Evolutionary conservation across 2,888 invertebrate species (phyloP), one percentile per base, ranked within the genome.

Genomic region (Periphyllus acericola): DNA sequence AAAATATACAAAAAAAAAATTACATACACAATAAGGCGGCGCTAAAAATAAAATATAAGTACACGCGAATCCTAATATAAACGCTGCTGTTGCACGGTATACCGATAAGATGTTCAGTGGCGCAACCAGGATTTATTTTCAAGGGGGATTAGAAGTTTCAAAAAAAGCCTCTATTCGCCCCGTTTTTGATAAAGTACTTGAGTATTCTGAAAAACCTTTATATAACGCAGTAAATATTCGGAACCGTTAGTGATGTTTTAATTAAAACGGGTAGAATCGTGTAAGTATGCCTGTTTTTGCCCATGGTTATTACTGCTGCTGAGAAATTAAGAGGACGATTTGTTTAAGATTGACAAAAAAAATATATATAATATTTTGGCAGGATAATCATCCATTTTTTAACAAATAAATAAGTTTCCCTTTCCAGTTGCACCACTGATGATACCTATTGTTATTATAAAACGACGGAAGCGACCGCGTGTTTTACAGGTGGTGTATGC

Each of bases 1-100:
- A 72, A 83, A 72, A 55, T 11, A 72, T 52, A 72, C 52, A 78
- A 81, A 68, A 81, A 34, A 29, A 68, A 68, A 81, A 68, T 21
- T 40, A 68, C 29, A 81, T 46, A 68, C 8, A 79, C 55, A 55
- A 55, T 55, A 55, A 80, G 60, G 55, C 60, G 17, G 34, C 36
- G 46, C 68, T 81, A 46, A 81, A 29, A 36, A 32, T n/a, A 60
- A 80, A 71, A 46, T 14, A 81, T 40, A 81, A 68, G 36, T 80
- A 36, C 68, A 81, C 40, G 34, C 40, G 81, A 71, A 46, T 46
- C 81, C 81, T 81, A 81, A 21, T 32, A 71, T 66, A 71, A 71
- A 71, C 68, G 68, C 14, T 46, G 68, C 29, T 36, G 66, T 71
- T 68, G 80, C 80, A 66, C 29, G 81, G 14, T 81, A 71, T 46